Evolutionary conservation across 2,113 vertebrate genomes (phyloP).

Genomic region (Sprattus sprattus): DNA sequence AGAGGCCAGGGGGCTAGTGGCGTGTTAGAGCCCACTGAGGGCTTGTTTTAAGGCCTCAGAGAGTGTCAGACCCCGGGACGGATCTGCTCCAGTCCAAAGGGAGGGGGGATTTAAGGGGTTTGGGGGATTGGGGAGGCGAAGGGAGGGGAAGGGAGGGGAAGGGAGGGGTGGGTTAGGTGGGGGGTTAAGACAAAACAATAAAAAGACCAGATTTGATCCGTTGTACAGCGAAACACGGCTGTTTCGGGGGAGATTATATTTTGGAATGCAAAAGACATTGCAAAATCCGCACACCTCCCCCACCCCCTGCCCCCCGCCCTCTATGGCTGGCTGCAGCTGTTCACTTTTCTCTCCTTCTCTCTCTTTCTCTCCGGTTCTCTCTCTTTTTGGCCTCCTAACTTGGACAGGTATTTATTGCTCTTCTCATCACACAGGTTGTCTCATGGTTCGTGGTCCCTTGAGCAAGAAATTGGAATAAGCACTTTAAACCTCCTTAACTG

Average conservation of each 20-base stretch:
- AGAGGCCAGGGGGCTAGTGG: background rate
- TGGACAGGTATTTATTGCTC: conserved; percentile 77
- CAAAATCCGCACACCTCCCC: conserved; percentile 60
- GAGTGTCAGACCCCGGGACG: background rate
- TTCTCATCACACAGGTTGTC: conserved; percentile 69
- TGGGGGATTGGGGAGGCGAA: background rate
- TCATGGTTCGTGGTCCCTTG: conserved; percentile 67
- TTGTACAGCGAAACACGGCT: conserved; percentile 68
- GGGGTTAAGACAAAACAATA: background rate
- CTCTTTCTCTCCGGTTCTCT: conserved; percentile 4
- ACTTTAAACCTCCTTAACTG: conserved; percentile 52
- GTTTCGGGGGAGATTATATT: conserved; percentile 70
- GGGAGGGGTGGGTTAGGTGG: background rate
- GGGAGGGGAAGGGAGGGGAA: background rate
- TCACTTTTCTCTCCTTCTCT: conserved; percentile 47
- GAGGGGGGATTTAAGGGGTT: background rate
- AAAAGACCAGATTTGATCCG: conserved; percentile 51
- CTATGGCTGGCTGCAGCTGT: conserved; percentile 61
- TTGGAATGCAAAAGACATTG: conserved; percentile 74
- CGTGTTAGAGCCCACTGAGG: background rate
- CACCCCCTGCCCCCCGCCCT: conserved; percentile 45
- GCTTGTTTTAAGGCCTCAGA: background rate
- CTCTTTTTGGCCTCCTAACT: conserved; percentile 61
- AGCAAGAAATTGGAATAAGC: conserved; percentile 67
- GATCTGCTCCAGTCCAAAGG: background rate